phyloP scores from a whole-genome alignment of 2,888 invertebrate species.

The Leptura quadrifasciata region DNA sequence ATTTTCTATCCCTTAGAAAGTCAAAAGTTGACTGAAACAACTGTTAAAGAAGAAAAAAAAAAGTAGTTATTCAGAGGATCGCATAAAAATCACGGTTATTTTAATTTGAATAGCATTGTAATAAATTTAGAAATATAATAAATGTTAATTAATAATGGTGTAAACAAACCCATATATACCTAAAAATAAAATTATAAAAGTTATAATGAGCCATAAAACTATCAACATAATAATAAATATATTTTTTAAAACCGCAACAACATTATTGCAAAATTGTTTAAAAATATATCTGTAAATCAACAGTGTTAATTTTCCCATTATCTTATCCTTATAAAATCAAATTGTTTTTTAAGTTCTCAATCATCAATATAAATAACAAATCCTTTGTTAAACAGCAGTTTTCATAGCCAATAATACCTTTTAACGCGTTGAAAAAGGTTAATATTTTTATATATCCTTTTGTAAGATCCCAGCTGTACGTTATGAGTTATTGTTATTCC shows the following conservation, averaged over 20 bases:
- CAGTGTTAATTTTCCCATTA: conserved; percentile 11
- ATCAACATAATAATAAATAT: conserved; percentile 37
- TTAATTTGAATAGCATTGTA: conserved; percentile 7
- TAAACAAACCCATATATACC: conserved; percentile 24
- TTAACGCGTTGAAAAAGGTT: conserved; percentile 53
- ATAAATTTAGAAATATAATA: conserved; percentile 18
- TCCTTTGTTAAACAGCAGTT: conserved; percentile 21
- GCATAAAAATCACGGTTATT: neutral
- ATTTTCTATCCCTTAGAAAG: conserved; percentile 33
- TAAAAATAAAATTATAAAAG: conserved; percentile 23
- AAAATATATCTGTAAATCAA: conserved; percentile 31
- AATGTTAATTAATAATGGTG: conserved; percentile 29
- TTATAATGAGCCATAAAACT: conserved; percentile 33
- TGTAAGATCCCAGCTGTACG: conserved; percentile 60
- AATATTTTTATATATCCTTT: conserved; percentile 50
- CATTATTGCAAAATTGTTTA: conserved; percentile 13
- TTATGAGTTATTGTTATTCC: conserved; percentile 70
- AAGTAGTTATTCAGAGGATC: neutral
- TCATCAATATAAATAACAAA: conserved; percentile 25
- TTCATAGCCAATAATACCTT: conserved; percentile 24
- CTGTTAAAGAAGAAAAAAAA: neutral
- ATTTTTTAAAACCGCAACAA: conserved; percentile 5
- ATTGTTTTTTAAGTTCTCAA: conserved; percentile 27
- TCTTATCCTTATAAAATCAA: conserved; percentile 22
- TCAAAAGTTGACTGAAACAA: neutral